phyloP scores from a whole-genome alignment of 2,888 invertebrate species.

The Caenorhabditis sinica region DNA sequence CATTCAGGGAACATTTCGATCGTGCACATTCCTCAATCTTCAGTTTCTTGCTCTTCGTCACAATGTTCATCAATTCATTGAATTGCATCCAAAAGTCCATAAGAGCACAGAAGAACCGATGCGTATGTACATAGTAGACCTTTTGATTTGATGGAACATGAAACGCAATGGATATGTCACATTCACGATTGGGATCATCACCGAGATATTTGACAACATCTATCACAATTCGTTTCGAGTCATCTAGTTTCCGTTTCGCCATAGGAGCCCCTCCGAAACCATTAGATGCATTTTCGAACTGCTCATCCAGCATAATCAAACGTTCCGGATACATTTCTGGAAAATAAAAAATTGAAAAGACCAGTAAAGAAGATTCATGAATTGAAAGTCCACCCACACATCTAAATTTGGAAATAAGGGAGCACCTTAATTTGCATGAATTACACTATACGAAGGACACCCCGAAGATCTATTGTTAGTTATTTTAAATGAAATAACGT shows the following conservation, averaged over 20 bases:
- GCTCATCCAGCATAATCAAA: conserved; percentile 85
- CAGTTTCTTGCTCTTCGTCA: conserved; percentile 83
- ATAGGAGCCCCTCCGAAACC: conserved; percentile 18
- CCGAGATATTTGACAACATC: conserved; percentile 75
- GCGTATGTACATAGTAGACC: conserved; percentile 87
- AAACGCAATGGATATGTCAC: conserved; percentile 89
- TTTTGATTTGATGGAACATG: conserved; percentile 87
- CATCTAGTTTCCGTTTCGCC: conserved; percentile 47
- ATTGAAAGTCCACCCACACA: too few relatives aligned
- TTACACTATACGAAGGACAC: conserved; percentile 18
- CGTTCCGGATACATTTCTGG: conserved; percentile 88
- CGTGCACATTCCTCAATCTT: conserved; percentile 45
- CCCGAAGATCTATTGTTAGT: too few relatives aligned
- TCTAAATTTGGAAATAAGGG: not conserved
- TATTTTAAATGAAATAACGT: too few relatives aligned
- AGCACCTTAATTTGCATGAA: conserved; percentile 25
- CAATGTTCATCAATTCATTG: conserved; percentile 90
- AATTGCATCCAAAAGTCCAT: conserved; percentile 91
- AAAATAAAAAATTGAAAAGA: conserved; percentile 15
- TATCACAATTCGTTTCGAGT: conserved; percentile 54
- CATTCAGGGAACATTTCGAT: conserved; percentile 46
- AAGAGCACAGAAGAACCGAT: conserved; percentile 90
- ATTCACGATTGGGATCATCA: conserved; percentile 86
- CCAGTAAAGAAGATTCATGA: too few relatives aligned
- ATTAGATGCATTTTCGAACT: conserved; percentile 30